Base-by-base conservation (phyloP, 2,797 vertebrate species). In the Tadarida brasiliensis region DNA sequence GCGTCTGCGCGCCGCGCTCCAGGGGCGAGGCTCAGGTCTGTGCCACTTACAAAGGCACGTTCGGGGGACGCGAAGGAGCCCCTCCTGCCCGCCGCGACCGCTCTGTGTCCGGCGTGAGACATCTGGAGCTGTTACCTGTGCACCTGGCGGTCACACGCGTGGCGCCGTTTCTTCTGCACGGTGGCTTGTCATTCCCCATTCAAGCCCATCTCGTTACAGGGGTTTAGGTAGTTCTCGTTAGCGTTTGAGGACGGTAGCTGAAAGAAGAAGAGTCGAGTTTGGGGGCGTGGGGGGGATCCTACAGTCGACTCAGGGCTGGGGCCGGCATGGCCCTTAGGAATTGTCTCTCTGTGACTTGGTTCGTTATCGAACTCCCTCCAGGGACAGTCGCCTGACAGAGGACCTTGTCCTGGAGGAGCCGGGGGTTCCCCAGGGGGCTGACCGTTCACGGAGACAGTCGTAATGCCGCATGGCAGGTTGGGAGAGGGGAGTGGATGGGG, bases 91-190 rank as follows among this genome's bases (percentile, higher is more conserved):
- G 3, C 39, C 39, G 39, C 7, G 47, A 1, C 49, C 44, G 16
- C 14, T 1, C 7, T 26, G 15, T 3, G 28, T 2, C 0, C 1
- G 0, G 20, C 26, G 0, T 1, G 16, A 3, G 5, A 0, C 4
- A 9, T 7, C 28, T 12, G 5, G 11, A 14, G 0, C 63, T 9
- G 0, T 11, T 11, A 0, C 3, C 10, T 3, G 0, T 1, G 10
- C 14, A 0, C 1, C 0, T 0, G 12, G 4, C 12, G 51, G 0
- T 39, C 14, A 3, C 8, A 2, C 3, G 0, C 0, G 0, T 0
- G 19, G 15, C 0, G 7, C 20, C 17, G 0, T n/a, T 16, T 30
- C 49, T 56, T 44, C 16, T 2, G 39, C 26, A 1, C 5, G 0
- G 5, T 22, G 16, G 5, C 1, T 26, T 7, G 16, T 63, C 33